These are phyloP conservation scores for Marasmarcha lunaedactyla DNA, from an alignment of 2,888 invertebrate genomes.

Conservation along the genomic window DNA sequence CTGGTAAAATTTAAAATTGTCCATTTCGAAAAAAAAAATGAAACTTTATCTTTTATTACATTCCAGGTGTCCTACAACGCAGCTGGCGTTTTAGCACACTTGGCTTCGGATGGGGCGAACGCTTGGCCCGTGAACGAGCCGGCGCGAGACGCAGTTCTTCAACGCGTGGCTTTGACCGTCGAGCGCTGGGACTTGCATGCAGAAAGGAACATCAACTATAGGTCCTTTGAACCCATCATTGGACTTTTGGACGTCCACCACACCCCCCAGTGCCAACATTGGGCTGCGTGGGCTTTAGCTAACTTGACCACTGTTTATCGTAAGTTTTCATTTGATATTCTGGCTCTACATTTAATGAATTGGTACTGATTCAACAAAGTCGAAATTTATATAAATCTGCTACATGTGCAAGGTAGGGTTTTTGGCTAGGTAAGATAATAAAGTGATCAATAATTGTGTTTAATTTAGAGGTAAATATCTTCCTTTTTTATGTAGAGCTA, in stretches of 20 bases:
- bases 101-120: conserved; percentile 90
- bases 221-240: conserved; percentile 91
- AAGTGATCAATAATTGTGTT: too few relatives aligned
- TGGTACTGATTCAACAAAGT: neutral
- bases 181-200: conserved; percentile 89
- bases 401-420: too few relatives aligned
- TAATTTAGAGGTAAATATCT: too few relatives aligned
- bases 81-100: conserved; percentile 94
- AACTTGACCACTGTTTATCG: conserved; percentile 94
- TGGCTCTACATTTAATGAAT: neutral
- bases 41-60: too few relatives aligned
- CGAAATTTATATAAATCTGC: neutral
- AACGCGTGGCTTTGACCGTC: conserved; percentile 84
- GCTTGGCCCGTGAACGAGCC: conserved; percentile 85
- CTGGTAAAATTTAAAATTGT: too few relatives aligned
- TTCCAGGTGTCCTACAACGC: conserved; percentile 92
- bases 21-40: too few relatives aligned
- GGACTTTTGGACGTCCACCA: conserved; percentile 84
- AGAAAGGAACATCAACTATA: conserved; percentile 95
- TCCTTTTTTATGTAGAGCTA: too few relatives aligned
- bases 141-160: conserved; percentile 76
- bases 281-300: conserved; percentile 98
- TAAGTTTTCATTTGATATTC: conserved; percentile 66
- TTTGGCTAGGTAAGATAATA: too few relatives aligned
- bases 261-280: conserved; percentile 93